Conservation (phyloP, 2,797 vertebrate species). For the Cheirogaleus major region DNA sequence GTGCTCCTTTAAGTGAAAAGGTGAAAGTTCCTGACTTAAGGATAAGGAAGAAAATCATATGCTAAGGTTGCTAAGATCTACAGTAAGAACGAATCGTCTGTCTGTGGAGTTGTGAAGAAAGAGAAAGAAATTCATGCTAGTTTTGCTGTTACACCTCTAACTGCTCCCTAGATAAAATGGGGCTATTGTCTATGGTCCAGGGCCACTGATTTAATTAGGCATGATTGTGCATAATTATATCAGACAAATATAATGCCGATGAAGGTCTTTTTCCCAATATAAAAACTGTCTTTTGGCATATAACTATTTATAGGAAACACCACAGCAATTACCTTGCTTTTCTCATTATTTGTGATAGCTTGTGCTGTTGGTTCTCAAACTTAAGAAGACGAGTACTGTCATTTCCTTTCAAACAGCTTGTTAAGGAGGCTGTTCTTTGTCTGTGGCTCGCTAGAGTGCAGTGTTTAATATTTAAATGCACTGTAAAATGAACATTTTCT, state of each 20-base stretch:
- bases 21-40: not conserved
- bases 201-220: not conserved
- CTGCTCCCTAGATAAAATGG: not conserved
- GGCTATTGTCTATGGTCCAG: not conserved
- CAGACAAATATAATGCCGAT: not conserved
- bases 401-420: not conserved
- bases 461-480: slow-evolving; percentile 14
- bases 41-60: too few species aligned
- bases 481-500: not conserved
- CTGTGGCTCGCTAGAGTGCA: not conserved
- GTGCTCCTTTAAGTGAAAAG: not conserved
- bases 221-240: not conserved
- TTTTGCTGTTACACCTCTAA: not conserved
- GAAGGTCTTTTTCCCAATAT: not conserved
- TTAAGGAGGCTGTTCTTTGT: not conserved
- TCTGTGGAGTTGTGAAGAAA: not conserved
- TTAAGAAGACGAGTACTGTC: not conserved
- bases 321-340: not conserved
- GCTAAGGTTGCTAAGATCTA: not conserved
- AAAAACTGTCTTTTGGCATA: not conserved
- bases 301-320: not conserved
- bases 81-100: not conserved
- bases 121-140: not conserved
- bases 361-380: not conserved
- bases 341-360: not conserved